These are phyloP conservation scores for Nomada hirtipes DNA, from an alignment of 2,888 invertebrate species.

Conservation along the genomic window DNA sequence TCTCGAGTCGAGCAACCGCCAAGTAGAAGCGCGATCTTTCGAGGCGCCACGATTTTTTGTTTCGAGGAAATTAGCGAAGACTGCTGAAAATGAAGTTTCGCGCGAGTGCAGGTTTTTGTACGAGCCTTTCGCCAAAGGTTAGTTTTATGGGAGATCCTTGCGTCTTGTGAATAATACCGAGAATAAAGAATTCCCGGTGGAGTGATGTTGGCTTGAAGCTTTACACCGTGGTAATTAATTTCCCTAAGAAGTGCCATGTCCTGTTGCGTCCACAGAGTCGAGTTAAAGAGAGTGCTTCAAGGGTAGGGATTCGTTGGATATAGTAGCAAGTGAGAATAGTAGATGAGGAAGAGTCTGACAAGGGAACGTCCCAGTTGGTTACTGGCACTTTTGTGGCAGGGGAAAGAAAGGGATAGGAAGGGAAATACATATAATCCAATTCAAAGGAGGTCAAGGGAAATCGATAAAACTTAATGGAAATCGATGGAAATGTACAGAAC, in stretches of 20 bases:
- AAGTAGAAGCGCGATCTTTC: conserved; percentile 52
- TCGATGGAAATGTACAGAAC: too few species aligned
- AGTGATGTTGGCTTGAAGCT: conserved; percentile 3
- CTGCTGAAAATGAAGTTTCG: neutral
- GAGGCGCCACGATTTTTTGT: conserved; percentile 38
- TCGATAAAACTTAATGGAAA: too few species aligned
- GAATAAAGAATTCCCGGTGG: conserved; percentile 1
- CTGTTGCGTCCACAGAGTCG: neutral
- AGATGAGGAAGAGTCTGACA: neutral
- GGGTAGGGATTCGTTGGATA: neutral
- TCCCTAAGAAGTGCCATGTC: neutral
- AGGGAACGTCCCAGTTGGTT: too few species aligned
- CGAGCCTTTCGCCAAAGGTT: neutral
- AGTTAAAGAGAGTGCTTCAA: neutral
- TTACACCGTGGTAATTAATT: conserved; percentile 12
- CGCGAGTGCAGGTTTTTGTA: neutral
- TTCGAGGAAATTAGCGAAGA: conserved; percentile 22
- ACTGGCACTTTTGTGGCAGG: too few species aligned
- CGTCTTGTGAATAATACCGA: too few species aligned
- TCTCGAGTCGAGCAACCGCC: conserved; percentile 41
- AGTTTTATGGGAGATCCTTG: neutral
- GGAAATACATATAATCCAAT: too few species aligned
- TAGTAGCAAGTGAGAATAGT: neutral
- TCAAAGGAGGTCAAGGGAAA: too few species aligned
- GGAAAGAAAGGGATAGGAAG: too few species aligned